These are phyloP conservation scores for Polymixis lichenea DNA, from an alignment of 2,888 invertebrate genomes.

Conservation along the genomic window DNA sequence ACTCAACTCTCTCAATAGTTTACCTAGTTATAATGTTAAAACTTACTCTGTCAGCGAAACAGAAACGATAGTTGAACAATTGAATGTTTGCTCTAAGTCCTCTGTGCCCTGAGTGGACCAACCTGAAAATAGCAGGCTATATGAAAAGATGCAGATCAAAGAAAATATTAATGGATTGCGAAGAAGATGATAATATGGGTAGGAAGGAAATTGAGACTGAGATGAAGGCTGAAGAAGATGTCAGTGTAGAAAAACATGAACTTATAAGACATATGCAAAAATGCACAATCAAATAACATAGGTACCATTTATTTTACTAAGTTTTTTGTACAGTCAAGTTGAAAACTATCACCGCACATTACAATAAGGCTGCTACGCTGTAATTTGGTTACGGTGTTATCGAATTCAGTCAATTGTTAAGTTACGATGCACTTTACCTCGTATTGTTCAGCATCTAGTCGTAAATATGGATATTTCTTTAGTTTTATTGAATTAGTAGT, in stretches of 20 bases:
- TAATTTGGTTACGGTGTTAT: slow-evolving; percentile 63
- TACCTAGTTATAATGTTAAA: slow-evolving; percentile 1
- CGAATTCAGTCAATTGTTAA: slow-evolving; percentile 67
- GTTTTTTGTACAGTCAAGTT: not conserved
- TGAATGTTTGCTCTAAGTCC: not conserved
- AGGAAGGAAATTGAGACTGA: too few species aligned
- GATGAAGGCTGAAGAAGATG: not conserved
- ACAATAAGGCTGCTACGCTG: slow-evolving; percentile 46
- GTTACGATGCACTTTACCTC: slow-evolving; percentile 57
- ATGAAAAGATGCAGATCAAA: not conserved
- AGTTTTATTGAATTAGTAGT: slow-evolving; percentile 54
- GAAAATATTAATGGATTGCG: not conserved
- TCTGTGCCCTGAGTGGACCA: too few species aligned
- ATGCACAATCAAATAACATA: not conserved
- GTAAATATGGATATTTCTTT: slow-evolving; percentile 62
- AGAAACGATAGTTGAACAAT: not conserved
- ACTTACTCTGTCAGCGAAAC: not conserved
- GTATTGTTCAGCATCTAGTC: slow-evolving; percentile 56
- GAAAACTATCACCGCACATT: slow-evolving; percentile 44
- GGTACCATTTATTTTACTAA: not conserved
- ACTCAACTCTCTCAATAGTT: slow-evolving; percentile 5
- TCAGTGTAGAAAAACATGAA: not conserved
- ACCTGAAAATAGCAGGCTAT: not conserved
- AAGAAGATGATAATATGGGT: not conserved
- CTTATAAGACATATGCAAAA: not conserved